Evolutionary conservation across 2,888 invertebrate genomes (phyloP), one percentile per base, ranked within the genome.

Genomic region (Torymus texanus): DNA sequence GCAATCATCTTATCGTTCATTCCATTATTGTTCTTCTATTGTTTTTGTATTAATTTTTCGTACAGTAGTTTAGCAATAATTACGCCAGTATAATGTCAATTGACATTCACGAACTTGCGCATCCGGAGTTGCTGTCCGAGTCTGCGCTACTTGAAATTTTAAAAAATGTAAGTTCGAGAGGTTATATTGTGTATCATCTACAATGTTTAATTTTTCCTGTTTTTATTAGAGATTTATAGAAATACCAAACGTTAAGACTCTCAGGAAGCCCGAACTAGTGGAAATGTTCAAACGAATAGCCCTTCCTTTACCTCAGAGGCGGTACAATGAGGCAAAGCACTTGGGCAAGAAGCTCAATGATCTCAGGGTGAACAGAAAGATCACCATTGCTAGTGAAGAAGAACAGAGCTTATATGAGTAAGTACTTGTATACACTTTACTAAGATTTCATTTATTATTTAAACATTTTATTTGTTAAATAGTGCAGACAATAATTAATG

Each of bases 221-320:
- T 29, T 56, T 78, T 61, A 79, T 16, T 74, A 89, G 89, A 86
- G 85, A 58, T 88, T 89, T 72, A 88, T 89, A 41, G 84, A 86
- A 62, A 72, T 86, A 53, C 82, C 82, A 29, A 79, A 84, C 21
- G 83, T 85, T 12, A 83, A 84, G 29, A 83, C 61, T 68, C 76
- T 86, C 53, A 83, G 81, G 55, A 88, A 85, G 80, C 75, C 76
- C 13, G 85, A 88, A 80, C 82, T 89, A 24, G 71, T 89, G 66
- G 87, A 88, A 76, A 83, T 88, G 50, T 89, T 85, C 72, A 86
- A 84, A 67, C 83, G 85, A 61, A 82, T 89, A 12, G 88, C 87
- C 10, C 81, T 89, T 77, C 89, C 89, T 0, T 77, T 88, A 68
- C 87, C 89, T 2, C 89, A 87, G 80, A 84, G 89, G 73, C 82